Conservation (phyloP, 1,140 invertebrate species). For the Macrocentrus cingulum region DNA sequence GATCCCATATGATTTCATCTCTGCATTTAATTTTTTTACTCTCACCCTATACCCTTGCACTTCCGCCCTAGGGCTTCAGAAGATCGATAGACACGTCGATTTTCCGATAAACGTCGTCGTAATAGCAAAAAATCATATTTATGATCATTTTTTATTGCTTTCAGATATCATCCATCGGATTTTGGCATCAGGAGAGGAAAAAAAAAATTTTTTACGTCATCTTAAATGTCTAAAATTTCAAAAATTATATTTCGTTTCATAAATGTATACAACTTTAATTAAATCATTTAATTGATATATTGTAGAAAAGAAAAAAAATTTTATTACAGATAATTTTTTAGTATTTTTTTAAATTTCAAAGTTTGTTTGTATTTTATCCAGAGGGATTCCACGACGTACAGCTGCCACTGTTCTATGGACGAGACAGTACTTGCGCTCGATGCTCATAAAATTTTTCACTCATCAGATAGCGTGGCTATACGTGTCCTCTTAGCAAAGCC, state of each 20-base stretch:
- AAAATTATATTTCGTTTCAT: not conserved
- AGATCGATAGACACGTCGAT: not conserved
- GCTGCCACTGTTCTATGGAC: not conserved
- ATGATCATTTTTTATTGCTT: not conserved
- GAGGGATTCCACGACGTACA: not conserved
- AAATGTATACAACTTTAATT: not conserved
- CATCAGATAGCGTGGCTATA: slow-evolving; percentile 38
- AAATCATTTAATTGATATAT: not conserved
- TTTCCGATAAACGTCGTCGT: not conserved
- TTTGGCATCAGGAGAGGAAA: too few relatives aligned
- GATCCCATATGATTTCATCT: slow-evolving; percentile 18
- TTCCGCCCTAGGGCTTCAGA: slow-evolving; percentile 3
- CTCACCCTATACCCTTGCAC: slow-evolving; percentile 1
- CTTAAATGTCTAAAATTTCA: not conserved
- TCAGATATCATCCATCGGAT: not conserved
- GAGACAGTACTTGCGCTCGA: not conserved
- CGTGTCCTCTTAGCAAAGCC: slow-evolving; percentile 33
- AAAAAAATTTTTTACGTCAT: too few relatives aligned
- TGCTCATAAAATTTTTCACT: slow-evolving; percentile 34
- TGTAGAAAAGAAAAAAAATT: too few relatives aligned
- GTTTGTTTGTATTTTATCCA: too few relatives aligned
- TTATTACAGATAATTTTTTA: too few relatives aligned
- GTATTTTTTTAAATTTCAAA: too few relatives aligned
- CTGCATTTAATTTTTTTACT: slow-evolving; percentile 9
- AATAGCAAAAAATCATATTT: slow-evolving; percentile 6